phyloP scores from a whole-genome alignment of 2,888 invertebrate genomes.

The Andrena marginata region DNA sequence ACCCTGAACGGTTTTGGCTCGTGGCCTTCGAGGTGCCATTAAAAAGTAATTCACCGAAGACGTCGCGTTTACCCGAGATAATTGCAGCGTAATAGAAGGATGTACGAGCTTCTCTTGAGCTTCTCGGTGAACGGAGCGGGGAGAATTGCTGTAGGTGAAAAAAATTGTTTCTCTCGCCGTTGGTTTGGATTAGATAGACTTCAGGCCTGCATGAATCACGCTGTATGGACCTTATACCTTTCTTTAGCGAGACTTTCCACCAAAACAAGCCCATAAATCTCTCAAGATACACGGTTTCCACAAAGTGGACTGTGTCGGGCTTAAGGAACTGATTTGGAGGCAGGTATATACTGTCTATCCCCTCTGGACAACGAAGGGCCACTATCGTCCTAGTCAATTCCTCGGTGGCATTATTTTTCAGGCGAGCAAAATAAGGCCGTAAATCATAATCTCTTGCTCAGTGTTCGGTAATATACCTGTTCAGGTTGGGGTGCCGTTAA shows the following conservation, averaged over 20 bases:
- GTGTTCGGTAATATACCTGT: background rate
- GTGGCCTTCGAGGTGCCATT: slow-evolving; percentile 15
- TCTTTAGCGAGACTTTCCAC: slow-evolving; percentile 4
- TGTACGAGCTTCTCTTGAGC: background rate
- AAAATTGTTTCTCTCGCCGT: background rate
- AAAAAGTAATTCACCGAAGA: slow-evolving; percentile 21
- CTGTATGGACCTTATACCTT: slow-evolving; percentile 29
- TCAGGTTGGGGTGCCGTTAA: background rate
- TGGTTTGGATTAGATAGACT: background rate
- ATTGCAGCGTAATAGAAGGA: slow-evolving; percentile 4
- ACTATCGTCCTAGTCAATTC: background rate
- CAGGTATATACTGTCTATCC: background rate
- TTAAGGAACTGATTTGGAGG: slow-evolving; percentile 15
- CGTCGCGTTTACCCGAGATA: slow-evolving; percentile 1
- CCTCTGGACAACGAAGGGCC: slow-evolving; percentile 2
- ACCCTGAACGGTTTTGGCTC: background rate
- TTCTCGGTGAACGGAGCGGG: background rate
- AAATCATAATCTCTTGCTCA: slow-evolving; percentile 25
- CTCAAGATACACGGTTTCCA: slow-evolving; percentile 13
- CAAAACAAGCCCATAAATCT: slow-evolving; percentile 74
- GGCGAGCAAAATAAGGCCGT: slow-evolving; percentile 29
- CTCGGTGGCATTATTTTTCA: background rate
- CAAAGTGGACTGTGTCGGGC: background rate
- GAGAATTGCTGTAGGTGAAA: background rate
- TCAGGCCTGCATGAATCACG: slow-evolving; percentile 29